phyloP scores from a whole-genome alignment of 2,113 vertebrate species.

The Vombatus ursinus region DNA sequence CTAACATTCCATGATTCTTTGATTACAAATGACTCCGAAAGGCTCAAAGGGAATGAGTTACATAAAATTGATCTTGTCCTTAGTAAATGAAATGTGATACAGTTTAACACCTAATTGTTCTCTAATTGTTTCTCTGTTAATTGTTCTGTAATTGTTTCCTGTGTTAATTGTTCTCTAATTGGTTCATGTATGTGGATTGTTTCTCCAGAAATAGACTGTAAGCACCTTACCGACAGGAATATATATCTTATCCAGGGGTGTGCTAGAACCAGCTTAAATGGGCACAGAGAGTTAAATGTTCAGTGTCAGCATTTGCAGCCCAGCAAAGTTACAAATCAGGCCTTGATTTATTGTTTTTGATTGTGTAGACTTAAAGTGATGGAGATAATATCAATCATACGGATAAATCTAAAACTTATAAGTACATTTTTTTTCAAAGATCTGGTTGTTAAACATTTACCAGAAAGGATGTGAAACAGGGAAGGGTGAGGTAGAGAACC shows the following conservation, averaged over 20 bases:
- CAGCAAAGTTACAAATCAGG: not conserved
- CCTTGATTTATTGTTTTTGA: not conserved
- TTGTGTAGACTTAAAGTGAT: not conserved
- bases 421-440: not conserved
- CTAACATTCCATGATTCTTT: not conserved
- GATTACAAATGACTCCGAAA: not conserved
- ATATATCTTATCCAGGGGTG: not conserved
- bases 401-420: not conserved
- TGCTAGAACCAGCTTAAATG: not conserved
- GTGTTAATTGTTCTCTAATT: not conserved
- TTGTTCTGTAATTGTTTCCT: not conserved
- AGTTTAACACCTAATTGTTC: not conserved
- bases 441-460: not conserved
- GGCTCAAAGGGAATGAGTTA: not conserved
- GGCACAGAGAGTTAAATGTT: not conserved
- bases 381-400: not conserved
- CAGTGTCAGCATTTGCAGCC: not conserved
- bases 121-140: not conserved
- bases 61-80: not conserved
- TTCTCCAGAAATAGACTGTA: not conserved
- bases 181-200: not conserved
- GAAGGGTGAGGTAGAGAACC: not conserved
- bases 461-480: not conserved
- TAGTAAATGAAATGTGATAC: slow-evolving; percentile 2
- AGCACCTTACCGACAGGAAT: not conserved